Evolutionary conservation across 2,113 vertebrate genomes (phyloP), one percentile per base, ranked within the genome.

Genomic region (Spilogale gracilis): DNA sequence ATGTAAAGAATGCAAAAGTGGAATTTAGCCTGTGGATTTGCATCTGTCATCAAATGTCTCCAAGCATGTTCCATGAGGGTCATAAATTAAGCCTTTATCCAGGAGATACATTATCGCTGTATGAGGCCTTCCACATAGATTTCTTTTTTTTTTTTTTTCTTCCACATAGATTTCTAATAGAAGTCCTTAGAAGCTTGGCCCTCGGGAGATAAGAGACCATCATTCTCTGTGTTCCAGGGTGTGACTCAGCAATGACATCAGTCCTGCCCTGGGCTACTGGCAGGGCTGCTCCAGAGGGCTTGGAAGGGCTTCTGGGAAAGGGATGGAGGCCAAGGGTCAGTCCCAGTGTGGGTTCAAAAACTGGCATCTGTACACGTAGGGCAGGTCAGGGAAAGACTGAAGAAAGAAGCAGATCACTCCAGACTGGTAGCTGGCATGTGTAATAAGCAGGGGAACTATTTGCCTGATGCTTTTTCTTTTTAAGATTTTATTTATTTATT

Each of bases 11-110:
- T 74, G 45, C 1, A 5, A 56, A 95, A 73, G 38, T 92, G 92
- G 97, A 97, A 97, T 95, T 95, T 73, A 91, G 92, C 81, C 96
- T 74, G 74, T 73, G 76, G 61, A 90, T 90, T 87, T 86, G 65
- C 25, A 38, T 5, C 27, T 18, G 54, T 83, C 94, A 94, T 92
- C 95, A 30, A 80, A 54, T 0, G 86, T 69, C 50, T 65, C 86
- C 69, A 58, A 78, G 86, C 93, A 50, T 7, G 43, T 93, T 94
- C 84, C 94, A 43, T 18, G 17, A 67, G 43, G 2, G 50, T 67
- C 58, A 73, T 90, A 91, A 96, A 88, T 27, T 10, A 88, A 96
- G 84, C 60, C 91, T 88, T 95, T 69, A 54, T 58, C 54, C 74
- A 4, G 65, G 78, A 94, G 96, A 97, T 95, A 93, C 3, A 20